phyloP scores from a whole-genome alignment of 2,113 vertebrate genomes.

The Caranx melampygus region DNA sequence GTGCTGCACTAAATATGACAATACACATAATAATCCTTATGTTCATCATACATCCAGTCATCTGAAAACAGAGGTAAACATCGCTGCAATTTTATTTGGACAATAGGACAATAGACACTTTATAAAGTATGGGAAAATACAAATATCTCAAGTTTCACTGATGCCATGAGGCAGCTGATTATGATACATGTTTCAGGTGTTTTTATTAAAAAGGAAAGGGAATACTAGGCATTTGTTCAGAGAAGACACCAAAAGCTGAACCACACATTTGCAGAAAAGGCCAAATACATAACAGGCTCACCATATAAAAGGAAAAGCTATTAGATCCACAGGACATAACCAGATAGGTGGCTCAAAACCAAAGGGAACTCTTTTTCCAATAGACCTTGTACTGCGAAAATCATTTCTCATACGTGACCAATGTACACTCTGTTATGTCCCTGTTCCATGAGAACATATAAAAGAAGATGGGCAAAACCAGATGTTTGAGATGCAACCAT shows the following conservation, averaged over 20 bases:
- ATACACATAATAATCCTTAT: background rate
- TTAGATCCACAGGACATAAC: constrained; percentile 61
- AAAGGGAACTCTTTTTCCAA: background rate
- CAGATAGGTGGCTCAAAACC: constrained; percentile 43
- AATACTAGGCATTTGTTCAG: constrained; percentile 49
- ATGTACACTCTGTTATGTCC: constrained; percentile 28
- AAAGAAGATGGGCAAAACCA: background rate
- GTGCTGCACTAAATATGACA: background rate
- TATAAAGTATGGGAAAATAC: constrained; percentile 81
- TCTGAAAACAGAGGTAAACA: constrained; percentile 47
- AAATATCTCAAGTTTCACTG: constrained; percentile 80
- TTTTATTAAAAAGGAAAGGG: constrained; percentile 64
- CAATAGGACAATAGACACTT: constrained; percentile 73
- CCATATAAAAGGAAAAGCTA: constrained; percentile 49
- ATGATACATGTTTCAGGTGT: constrained; percentile 61
- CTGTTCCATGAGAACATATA: constrained; percentile 22
- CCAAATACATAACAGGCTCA: constrained; percentile 50
- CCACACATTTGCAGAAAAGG: constrained; percentile 50
- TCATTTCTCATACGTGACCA: background rate
- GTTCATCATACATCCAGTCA: background rate
- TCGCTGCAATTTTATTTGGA: constrained; percentile 81
- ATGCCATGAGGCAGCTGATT: constrained; percentile 71
- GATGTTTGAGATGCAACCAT: no score
- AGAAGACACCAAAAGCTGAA: constrained; percentile 55
- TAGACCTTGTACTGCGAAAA: background rate